phyloP scores from a whole-genome alignment of 2,797 vertebrate genomes.

The Tachyglossus aculeatus region DNA sequence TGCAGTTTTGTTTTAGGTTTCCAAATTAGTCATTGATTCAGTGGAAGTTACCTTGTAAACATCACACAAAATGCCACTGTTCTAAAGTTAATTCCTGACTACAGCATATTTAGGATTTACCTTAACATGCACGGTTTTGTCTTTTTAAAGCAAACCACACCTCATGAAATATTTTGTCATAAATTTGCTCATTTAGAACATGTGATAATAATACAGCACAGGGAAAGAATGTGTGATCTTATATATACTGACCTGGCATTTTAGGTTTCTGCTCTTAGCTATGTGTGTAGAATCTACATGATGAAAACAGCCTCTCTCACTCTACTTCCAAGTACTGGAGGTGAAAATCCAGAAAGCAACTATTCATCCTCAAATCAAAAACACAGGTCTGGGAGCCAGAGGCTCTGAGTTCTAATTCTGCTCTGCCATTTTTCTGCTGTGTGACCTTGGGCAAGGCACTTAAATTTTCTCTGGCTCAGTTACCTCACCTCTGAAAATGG shows the following conservation, averaged over 20 bases:
- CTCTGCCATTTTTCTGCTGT: too few relatives aligned
- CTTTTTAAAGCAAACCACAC: neutral
- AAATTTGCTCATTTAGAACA: too few relatives aligned
- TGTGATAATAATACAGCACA: too few relatives aligned
- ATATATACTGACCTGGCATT: neutral
- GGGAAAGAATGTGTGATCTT: too few relatives aligned
- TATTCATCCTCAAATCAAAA: neutral
- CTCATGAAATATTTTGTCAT: neutral
- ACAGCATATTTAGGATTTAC: neutral
- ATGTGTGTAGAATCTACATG: neutral
- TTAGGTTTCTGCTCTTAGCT: neutral
- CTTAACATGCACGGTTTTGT: neutral
- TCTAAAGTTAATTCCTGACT: too few relatives aligned
- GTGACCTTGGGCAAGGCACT: too few relatives aligned
- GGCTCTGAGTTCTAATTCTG: too few relatives aligned
- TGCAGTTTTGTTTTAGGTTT: neutral
- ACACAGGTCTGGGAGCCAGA: too few relatives aligned
- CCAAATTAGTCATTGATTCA: neutral
- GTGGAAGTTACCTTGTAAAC: neutral
- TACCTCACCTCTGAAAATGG: too few relatives aligned
- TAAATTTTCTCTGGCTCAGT: too few relatives aligned
- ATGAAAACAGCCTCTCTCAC: neutral
- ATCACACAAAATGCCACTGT: neutral
- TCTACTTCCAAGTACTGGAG: neutral
- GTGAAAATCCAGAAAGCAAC: neutral